Evolutionary conservation across 2,113 vertebrate species (phyloP).

Genomic region (Sclerurus mexicanus): DNA sequence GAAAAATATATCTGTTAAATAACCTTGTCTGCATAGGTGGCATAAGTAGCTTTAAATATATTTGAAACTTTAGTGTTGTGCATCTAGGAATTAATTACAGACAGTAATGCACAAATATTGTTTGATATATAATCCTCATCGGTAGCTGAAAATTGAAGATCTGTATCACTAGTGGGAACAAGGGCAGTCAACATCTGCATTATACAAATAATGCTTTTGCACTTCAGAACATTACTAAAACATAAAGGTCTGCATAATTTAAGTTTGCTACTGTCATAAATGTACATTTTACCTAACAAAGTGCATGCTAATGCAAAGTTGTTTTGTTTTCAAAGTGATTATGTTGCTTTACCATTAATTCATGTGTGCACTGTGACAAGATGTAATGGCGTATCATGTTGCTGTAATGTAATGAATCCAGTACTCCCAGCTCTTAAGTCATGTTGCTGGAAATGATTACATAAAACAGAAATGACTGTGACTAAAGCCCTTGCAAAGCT

Average conservation of each 20-base stretch:
- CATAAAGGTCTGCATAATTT: background rate
- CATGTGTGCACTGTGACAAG: conserved; percentile 59
- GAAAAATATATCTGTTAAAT: background rate
- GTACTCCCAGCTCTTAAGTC: conserved; percentile 62
- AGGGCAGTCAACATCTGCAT: background rate
- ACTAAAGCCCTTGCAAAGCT: conserved; percentile 50
- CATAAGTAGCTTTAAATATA: background rate
- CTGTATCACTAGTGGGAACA: background rate
- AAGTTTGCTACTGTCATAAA: conserved; percentile 7
- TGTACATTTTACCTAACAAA: conserved; percentile 56
- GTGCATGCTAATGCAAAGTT: conserved; percentile 64
- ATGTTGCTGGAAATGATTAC: conserved; percentile 73
- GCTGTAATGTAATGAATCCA: conserved; percentile 74
- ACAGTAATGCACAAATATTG: background rate
- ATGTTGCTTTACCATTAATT: conserved; percentile 69
- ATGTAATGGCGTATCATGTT: conserved; percentile 75
- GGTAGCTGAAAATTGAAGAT: background rate
- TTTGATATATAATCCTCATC: background rate
- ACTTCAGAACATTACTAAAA: background rate
- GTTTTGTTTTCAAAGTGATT: conserved; percentile 75
- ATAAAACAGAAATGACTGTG: conserved; percentile 61
- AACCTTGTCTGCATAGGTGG: background rate
- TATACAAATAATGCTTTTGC: background rate
- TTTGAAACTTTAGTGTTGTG: background rate
- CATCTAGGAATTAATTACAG: background rate